Conservation (phyloP, 2,888 invertebrate genomes). For the Melieria crassipennis region DNA sequence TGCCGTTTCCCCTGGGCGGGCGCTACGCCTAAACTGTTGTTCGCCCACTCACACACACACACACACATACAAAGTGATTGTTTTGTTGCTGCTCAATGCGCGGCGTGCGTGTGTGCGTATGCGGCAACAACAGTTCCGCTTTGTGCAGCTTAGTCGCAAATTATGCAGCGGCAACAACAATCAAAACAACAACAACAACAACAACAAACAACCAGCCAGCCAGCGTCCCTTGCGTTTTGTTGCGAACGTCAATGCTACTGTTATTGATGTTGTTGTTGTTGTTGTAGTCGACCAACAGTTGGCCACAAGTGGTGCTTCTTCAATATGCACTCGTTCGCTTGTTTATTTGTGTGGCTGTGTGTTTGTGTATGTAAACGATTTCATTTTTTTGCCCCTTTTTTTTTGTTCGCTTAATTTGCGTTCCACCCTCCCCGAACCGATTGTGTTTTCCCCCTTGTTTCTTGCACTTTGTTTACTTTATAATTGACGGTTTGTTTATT, state of each 20-base stretch:
- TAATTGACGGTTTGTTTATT: too few species aligned
- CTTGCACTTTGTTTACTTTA: too few species aligned
- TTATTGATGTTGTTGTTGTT: conserved; percentile 19
- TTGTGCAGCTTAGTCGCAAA: too few species aligned
- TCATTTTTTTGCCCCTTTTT: too few species aligned
- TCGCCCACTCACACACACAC: not conserved
- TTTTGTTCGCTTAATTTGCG: not conserved
- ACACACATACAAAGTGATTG: not conserved
- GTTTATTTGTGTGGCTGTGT: not conserved
- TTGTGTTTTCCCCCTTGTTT: too few species aligned
- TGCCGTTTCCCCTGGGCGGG: too few species aligned
- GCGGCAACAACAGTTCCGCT: too few species aligned
- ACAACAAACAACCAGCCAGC: not conserved
- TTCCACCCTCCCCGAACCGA: not conserved
- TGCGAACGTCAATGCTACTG: not conserved
- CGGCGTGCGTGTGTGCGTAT: too few species aligned
- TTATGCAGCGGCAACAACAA: not conserved
- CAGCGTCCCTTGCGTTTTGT: too few species aligned
- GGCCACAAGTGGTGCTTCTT: conserved; percentile 22
- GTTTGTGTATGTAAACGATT: too few species aligned
- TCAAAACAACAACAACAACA: not conserved
- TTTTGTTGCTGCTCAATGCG: too few species aligned
- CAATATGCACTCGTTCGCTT: conserved; percentile 1
- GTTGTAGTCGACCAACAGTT: conserved; percentile 24
- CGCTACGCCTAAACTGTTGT: too few species aligned